Percentiles rank a stretch among this genome's conserved stretches.
phyloP scores from a whole-genome alignment of 2,113 vertebrate species.

The Aepyceros melampus region DNA sequence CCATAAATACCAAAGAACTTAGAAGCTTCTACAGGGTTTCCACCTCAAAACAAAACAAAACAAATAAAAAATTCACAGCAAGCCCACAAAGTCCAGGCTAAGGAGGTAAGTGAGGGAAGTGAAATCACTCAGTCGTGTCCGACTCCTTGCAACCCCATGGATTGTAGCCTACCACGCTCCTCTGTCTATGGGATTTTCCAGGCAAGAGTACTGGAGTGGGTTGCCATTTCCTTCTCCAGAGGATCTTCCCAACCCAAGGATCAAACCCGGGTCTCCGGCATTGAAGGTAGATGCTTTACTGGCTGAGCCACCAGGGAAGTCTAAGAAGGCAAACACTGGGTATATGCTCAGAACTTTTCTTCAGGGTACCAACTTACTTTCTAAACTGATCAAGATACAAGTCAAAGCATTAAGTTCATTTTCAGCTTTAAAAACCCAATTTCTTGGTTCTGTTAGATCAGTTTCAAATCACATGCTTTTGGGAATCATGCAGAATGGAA shows the following conservation, averaged over 20 bases:
- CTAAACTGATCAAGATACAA: not conserved
- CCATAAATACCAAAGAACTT: not conserved
- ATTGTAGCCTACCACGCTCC: not conserved
- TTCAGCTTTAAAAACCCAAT: slow-evolving; percentile 34
- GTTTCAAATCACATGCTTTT: slow-evolving; percentile 60
- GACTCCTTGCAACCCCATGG: not conserved
- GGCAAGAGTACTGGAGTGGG: not conserved
- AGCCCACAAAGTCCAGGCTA: not conserved
- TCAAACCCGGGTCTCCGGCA: not conserved
- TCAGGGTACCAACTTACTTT: not conserved
- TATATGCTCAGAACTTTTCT: not conserved
- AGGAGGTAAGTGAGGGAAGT: not conserved
- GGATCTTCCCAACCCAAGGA: not conserved
- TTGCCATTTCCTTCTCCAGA: not conserved
- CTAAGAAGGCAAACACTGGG: not conserved
- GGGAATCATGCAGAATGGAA: slow-evolving; percentile 55
- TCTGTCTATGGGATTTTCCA: not conserved
- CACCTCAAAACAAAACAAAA: not conserved
- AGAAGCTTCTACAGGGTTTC: not conserved
- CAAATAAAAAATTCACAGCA: not conserved
- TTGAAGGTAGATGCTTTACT: not conserved
- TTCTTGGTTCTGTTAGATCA: slow-evolving; percentile 52
- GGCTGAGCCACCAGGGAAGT: not conserved
- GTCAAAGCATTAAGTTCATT: not conserved
- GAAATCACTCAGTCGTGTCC: not conserved